A percentile compares a stretch with the other conserved stretches of the same genome.
These are phyloP conservation scores for Alligator sinensis DNA, from an alignment of 2,113 vertebrate genomes.

Conservation along the genomic window DNA sequence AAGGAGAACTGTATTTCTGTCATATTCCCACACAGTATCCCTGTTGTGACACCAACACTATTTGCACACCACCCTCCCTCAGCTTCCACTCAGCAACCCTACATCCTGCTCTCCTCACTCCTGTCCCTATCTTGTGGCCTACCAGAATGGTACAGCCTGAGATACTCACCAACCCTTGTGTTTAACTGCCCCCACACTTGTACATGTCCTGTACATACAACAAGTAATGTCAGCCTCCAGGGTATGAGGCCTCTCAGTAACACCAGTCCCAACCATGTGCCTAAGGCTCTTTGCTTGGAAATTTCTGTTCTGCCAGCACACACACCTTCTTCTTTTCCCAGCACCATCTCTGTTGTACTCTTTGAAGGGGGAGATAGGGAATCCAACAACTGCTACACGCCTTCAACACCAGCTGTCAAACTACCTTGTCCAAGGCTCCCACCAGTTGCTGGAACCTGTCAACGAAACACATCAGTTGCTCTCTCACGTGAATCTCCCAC, in stretches of 20 bases:
- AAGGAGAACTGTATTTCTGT: neutral
- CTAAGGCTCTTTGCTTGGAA: neutral
- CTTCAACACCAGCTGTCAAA: neutral
- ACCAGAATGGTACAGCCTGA: neutral
- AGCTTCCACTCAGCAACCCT: neutral
- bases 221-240: neutral
- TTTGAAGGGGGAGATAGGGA: neutral
- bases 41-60: neutral
- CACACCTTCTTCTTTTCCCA: neutral
- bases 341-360: neutral
- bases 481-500: neutral
- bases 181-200: neutral
- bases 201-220: neutral
- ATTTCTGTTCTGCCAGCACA: neutral
- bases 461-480: neutral
- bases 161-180: neutral
- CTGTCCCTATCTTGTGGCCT: neutral
- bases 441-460: neutral
- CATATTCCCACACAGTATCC: neutral
- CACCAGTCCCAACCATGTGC: rapidly evolving
- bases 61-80: rapidly evolving
- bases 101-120: rapidly evolving
- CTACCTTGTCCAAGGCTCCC: neutral
- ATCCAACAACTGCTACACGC: neutral
- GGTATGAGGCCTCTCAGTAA: neutral